phyloP scores from a whole-genome alignment of 2,113 vertebrate genomes.

The Megatriorchis doriae region DNA sequence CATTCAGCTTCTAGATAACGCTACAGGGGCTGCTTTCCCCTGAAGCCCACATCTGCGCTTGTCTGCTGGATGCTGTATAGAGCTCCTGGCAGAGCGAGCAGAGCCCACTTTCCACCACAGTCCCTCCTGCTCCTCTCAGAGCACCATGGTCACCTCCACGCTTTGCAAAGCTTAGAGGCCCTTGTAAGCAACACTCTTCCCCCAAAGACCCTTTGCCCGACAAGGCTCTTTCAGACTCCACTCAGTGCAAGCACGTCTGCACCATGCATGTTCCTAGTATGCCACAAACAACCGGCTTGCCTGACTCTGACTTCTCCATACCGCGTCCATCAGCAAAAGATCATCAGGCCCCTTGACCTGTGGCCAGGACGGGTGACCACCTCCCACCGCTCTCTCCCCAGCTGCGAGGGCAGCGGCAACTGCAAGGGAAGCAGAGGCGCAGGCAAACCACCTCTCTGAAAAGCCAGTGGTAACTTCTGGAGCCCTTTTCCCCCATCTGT shows the following conservation, averaged over 20 bases:
- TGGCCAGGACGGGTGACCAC: background rate
- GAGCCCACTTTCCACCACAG: background rate
- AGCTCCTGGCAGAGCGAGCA: background rate
- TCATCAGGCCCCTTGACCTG: background rate
- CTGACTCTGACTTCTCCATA: background rate
- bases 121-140: background rate
- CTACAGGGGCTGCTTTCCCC: background rate
- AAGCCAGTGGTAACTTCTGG: background rate
- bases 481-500: background rate
- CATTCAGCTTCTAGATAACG: background rate
- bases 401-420: background rate
- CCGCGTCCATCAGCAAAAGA: background rate
- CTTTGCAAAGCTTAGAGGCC: background rate
- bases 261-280: background rate
- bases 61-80: background rate
- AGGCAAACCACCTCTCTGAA: background rate
- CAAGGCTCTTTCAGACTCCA: background rate
- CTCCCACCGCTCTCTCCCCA: background rate
- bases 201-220: fast-evolving
- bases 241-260: background rate
- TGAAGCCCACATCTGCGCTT: fast-evolving
- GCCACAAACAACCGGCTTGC: background rate
- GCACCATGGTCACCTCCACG: background rate
- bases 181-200: background rate
- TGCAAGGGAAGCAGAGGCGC: background rate